A percentile compares a stretch with the other conserved stretches of the same genome.
phyloP scores from a whole-genome alignment of 1,140 invertebrate species.

The Whitmania pigra region DNA sequence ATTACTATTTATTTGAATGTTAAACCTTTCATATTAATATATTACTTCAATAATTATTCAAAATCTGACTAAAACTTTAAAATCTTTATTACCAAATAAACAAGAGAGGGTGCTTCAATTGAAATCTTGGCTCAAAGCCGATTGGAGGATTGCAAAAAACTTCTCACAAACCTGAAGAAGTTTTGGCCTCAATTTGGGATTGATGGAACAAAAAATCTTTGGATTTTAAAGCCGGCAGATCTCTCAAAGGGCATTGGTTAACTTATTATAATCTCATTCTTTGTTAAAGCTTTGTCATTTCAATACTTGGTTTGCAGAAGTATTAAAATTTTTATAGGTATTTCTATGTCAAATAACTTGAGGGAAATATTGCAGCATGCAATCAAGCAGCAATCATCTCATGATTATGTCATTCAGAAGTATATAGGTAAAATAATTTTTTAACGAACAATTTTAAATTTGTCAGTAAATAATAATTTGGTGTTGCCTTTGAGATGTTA shows the following conservation, averaged over 20 bases:
- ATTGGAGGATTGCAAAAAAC: constrained; percentile 16
- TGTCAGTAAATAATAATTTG: no score
- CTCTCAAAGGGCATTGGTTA: constrained; percentile 64
- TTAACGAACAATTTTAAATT: no score
- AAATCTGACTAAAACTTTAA: no score
- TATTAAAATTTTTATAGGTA: constrained; percentile 42
- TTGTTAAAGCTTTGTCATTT: background rate
- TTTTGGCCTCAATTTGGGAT: constrained; percentile 62
- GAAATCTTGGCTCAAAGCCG: constrained; percentile 13
- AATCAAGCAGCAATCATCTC: constrained; percentile 2
- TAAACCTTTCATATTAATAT: no score
- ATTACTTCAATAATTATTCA: no score
- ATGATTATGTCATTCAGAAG: constrained; percentile 73
- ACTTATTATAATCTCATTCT: background rate
- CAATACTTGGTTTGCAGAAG: background rate
- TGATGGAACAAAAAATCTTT: constrained; percentile 73
- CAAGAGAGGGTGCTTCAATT: background rate
- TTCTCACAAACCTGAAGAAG: constrained; percentile 15
- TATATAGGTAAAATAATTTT: constrained; percentile 51
- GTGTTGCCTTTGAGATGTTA: no score
- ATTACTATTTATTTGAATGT: no score
- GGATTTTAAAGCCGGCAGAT: constrained; percentile 89
- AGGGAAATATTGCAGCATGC: constrained; percentile 20
- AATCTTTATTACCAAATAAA: no score
- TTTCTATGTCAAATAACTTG: constrained; percentile 18